Percentiles rank a stretch among this genome's conserved stretches.
Conservation (phyloP, 2,797 vertebrate genomes). For the Cheirogaleus major region DNA sequence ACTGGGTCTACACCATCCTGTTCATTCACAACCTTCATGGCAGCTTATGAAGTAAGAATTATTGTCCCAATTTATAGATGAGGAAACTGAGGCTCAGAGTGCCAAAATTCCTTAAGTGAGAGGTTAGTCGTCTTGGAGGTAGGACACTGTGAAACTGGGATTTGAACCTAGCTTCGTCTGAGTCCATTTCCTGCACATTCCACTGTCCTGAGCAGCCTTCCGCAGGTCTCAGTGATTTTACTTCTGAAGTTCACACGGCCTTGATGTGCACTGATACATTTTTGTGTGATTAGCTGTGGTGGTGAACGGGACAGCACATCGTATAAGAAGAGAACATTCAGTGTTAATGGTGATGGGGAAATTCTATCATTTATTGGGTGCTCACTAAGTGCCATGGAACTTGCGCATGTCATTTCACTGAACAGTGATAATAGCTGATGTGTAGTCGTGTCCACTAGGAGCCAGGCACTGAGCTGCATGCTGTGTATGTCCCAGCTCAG, state of each 20-base stretch:
- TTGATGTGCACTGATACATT: background rate
- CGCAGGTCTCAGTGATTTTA: background rate
- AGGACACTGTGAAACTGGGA: background rate
- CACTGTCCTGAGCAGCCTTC: background rate
- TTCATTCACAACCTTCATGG: background rate
- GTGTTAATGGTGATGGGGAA: background rate
- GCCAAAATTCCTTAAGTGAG: background rate
- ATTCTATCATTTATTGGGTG: background rate
- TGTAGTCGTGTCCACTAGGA: fast-evolving
- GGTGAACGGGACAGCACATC: background rate
- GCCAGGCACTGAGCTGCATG: fast-evolving
- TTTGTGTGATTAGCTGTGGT: background rate
- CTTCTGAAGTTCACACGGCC: background rate
- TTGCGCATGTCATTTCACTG: background rate
- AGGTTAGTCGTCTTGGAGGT: background rate
- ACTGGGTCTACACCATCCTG: fast-evolving
- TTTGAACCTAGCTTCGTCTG: background rate
- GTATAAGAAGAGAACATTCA: background rate
- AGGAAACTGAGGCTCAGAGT: background rate
- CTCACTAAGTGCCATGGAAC: background rate
- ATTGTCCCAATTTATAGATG: background rate
- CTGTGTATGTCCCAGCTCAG: too few relatives aligned
- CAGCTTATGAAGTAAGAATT: background rate
- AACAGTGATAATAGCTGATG: background rate
- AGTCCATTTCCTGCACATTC: background rate